Base-by-base conservation (phyloP, 1,140 invertebrate genomes). In the Mylabris phalerata region DNA sequence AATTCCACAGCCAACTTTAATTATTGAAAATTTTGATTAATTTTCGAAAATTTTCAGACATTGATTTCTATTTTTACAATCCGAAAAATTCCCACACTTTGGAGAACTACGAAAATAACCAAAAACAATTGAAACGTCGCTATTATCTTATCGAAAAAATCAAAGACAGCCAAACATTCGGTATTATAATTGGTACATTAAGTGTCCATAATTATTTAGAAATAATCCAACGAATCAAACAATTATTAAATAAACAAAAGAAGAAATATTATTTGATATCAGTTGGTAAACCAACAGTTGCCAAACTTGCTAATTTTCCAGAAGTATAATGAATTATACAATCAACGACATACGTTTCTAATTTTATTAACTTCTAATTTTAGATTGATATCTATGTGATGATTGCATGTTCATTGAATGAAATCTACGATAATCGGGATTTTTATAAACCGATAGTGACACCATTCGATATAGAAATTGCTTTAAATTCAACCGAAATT, bases 221-320 rank as follows among this genome's bases (percentile, higher is more conserved):
- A 44, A 83, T 90, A 24, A 87, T 96, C n/a, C 75, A 80, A 11
- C 80, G 83, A 60, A 73, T 96, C 45, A 92, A 91, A 73, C 71
- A 78, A 41, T 75, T 92, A 32, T 80, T 91, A 1, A 86, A 84
- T 67, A 72, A 77, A 41, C 84, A 85, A 41, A 86, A 86, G 0
- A 94, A 94, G 71, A 93, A 92, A 68, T 85, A 83, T 50, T 96
- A 97, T 67, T 86, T 92, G n/a, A 84, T 98, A 45, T 89, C 89
- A 32, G 87, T 98, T 50, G 94, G 94, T 2, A 94, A 94, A 76
- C 86, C 93, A 11, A 97, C 93, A 80, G 84, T 88, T 43, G 84
- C 89, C 1, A 98, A 98, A 76, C 75, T 98, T 54, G 93, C 93
- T 0, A 98, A 98, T 77, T 93, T 95, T 75, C 82, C 88, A 50